Conservation (phyloP, 1,140 invertebrate species). For the Drosophila kohkoa region DNA sequence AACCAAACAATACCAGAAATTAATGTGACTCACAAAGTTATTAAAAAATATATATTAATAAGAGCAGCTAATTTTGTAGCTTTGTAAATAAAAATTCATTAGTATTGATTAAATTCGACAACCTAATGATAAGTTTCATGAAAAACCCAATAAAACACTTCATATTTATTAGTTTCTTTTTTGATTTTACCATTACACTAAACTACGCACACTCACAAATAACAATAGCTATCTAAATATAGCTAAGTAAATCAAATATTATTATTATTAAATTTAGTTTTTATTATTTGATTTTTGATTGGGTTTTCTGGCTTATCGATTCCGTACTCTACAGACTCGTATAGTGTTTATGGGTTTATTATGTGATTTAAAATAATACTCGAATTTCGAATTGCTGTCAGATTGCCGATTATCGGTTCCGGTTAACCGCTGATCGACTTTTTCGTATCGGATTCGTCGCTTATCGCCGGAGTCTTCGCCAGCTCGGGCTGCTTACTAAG, state of each 20-base stretch:
- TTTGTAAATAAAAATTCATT: not conserved
- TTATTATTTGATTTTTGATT: not conserved
- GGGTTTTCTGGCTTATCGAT: conserved; percentile 3
- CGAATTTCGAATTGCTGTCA: conserved; percentile 88
- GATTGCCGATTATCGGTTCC: conserved; percentile 86
- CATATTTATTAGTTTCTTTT: not conserved
- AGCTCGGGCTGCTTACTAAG: conserved; percentile 75
- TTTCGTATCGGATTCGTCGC: conserved; percentile 13
- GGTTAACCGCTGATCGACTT: conserved; percentile 7
- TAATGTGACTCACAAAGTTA: not conserved
- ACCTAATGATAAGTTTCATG: not conserved
- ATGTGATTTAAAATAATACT: conserved; percentile 42
- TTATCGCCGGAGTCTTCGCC: not conserved
- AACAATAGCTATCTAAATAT: not conserved
- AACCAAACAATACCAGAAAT: not conserved
- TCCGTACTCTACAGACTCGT: not conserved
- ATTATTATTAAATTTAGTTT: not conserved
- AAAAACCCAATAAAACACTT: conserved; percentile 5
- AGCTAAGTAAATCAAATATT: conserved; percentile 19
- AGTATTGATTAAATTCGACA: not conserved
- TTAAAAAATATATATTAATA: not conserved
- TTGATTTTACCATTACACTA: conserved; percentile 10
- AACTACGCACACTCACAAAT: not conserved
- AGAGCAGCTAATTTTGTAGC: not conserved
- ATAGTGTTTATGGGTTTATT: conserved; percentile 83